A percentile compares a stretch with the other conserved stretches of the same genome.
Conservation (phyloP, 2,888 invertebrate genomes). For the Mellilla xanthometata region DNA sequence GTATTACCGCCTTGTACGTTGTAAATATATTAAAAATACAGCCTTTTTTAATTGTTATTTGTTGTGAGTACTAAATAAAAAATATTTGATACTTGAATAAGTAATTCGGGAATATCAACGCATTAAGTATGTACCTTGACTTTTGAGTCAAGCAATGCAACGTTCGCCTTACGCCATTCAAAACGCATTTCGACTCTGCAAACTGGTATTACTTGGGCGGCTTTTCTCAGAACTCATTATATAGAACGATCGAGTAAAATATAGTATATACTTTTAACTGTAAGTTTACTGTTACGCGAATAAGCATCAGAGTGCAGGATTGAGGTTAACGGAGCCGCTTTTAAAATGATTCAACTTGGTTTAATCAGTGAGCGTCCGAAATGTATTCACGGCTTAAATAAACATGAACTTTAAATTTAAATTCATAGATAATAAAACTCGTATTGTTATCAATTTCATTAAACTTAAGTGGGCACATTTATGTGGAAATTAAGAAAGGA, state of each 20-base stretch:
- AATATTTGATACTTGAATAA: too few species aligned
- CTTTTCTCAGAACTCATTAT: slow-evolving; percentile 18
- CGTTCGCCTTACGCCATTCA: not conserved
- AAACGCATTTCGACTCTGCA: slow-evolving; percentile 9
- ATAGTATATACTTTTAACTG: slow-evolving; percentile 19
- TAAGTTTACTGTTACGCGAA: slow-evolving; percentile 27
- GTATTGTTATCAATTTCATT: too few species aligned
- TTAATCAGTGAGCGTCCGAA: slow-evolving; percentile 28
- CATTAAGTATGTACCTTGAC: too few species aligned
- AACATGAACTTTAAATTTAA: slow-evolving; percentile 19
- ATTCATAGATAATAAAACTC: slow-evolving; percentile 1
- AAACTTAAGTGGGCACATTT: too few species aligned
- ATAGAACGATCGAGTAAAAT: slow-evolving; percentile 13
- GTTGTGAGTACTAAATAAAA: too few species aligned
- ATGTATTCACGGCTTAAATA: slow-evolving; percentile 10
- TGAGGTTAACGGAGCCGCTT: slow-evolving; percentile 35
- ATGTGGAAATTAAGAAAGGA: too few species aligned
- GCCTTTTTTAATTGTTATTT: too few species aligned
- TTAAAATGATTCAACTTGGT: slow-evolving; percentile 10
- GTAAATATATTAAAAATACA: too few species aligned
- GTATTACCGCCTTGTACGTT: too few species aligned
- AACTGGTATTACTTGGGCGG: slow-evolving; percentile 4
- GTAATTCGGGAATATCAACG: too few species aligned
- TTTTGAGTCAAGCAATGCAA: too few species aligned
- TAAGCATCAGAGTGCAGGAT: slow-evolving; percentile 18